Evolutionary conservation across 2,113 vertebrate species (phyloP).

Genomic region (Bubalus kerabau): DNA sequence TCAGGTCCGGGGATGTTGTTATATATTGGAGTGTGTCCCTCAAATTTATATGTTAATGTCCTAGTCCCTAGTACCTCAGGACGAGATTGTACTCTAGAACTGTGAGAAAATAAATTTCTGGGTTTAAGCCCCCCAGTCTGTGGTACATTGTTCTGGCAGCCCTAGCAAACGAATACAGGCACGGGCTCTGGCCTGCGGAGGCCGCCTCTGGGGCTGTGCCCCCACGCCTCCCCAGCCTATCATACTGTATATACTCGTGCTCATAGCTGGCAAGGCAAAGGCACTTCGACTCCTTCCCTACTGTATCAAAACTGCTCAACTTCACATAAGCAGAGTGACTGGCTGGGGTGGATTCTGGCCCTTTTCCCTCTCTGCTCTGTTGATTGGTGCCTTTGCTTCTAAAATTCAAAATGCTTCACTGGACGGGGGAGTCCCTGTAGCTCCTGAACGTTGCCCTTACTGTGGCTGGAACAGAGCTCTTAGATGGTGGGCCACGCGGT

Average conservation of each 20-base stretch:
- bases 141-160: not conserved
- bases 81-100: not conserved
- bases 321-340: not conserved
- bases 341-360: not conserved
- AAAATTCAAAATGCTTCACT: not conserved
- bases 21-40: no score
- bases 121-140: no score
- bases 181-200: no score
- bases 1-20: fast-evolving
- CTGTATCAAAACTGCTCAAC: not conserved
- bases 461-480: not conserved
- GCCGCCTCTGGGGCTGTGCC: not conserved
- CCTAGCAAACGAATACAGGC: not conserved
- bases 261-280: not conserved
- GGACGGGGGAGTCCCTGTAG: not conserved
- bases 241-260: fast-evolving
- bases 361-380: not conserved
- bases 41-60: not conserved
- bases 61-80: not conserved
- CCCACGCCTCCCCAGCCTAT: fast-evolving
- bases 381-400: not conserved
- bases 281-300: fast-evolving
- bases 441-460: not conserved
- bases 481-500: not conserved
- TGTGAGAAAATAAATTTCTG: not conserved